These are phyloP conservation scores for Tetropium fuscum DNA, from an alignment of 2,888 invertebrate species.

Conservation along the genomic window DNA sequence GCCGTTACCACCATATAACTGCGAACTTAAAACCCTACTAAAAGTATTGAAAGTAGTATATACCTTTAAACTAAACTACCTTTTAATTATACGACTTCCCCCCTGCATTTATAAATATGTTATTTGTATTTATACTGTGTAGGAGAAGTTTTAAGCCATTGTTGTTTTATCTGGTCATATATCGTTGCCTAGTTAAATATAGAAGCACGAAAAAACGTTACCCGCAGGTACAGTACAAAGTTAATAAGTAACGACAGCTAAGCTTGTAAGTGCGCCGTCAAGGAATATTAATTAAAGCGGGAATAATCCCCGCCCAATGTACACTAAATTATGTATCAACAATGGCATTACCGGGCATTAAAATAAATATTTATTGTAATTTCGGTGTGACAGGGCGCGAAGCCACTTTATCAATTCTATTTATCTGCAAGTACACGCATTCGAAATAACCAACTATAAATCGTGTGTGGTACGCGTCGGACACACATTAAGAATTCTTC, in stretches of 20 bases:
- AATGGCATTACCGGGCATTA: constrained; percentile 17
- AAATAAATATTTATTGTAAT: constrained; percentile 19
- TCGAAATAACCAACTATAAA: constrained; percentile 20
- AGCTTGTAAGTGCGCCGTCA: background rate
- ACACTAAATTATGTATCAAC: constrained; percentile 17
- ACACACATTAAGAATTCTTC: constrained; percentile 29
- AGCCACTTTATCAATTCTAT: constrained; percentile 7
- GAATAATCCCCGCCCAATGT: constrained; percentile 14
- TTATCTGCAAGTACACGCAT: constrained; percentile 6
- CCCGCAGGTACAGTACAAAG: background rate
- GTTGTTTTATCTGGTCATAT: too few species aligned
- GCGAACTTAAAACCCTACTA: too few species aligned
- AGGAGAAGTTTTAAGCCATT: too few species aligned
- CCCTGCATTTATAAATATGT: too few species aligned
- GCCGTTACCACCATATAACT: too few species aligned
- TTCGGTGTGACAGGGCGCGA: constrained; percentile 1
- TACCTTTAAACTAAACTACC: too few species aligned
- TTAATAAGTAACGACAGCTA: constrained; percentile 12
- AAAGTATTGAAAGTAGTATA: too few species aligned
- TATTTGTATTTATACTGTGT: too few species aligned
- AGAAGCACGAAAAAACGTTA: background rate
- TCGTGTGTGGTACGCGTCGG: constrained; percentile 26
- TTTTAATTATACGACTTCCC: too few species aligned
- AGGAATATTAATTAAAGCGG: constrained; percentile 2
- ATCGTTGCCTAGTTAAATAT: too few species aligned